Conservation (phyloP, 1,140 invertebrate species). For the Drosophila rufa region DNA sequence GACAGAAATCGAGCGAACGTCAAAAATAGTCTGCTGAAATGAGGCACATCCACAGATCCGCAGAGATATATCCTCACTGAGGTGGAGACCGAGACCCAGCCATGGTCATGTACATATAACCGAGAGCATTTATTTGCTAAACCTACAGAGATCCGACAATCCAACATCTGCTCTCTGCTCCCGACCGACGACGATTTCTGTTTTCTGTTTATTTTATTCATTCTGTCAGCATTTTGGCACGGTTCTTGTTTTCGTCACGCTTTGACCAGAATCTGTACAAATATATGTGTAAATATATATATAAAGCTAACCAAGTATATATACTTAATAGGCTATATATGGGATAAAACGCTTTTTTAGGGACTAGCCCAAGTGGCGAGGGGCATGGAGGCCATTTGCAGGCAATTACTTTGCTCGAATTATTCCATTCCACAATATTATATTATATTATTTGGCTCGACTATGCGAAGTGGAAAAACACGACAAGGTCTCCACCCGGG, state of each 20-base stretch:
- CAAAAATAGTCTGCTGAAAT: constrained; percentile 67
- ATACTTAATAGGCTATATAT: constrained; percentile 27
- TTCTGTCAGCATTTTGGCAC: constrained; percentile 60
- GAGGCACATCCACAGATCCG: constrained; percentile 32
- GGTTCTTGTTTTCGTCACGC: constrained; percentile 65
- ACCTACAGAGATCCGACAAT: constrained; percentile 31
- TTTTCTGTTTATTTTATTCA: constrained; percentile 57
- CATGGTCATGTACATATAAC: constrained; percentile 29
- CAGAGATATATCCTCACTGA: constrained; percentile 18
- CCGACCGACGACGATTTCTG: constrained; percentile 17
- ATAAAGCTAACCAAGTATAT: constrained; percentile 15
- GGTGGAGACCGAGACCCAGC: constrained; percentile 12
- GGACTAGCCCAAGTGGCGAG: neutral
- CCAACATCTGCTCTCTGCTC: constrained; percentile 54
- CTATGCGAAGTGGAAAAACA: constrained; percentile 53
- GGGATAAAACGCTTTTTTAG: constrained; percentile 25
- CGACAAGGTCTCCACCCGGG: constrained; percentile 42
- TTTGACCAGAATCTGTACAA: constrained; percentile 23
- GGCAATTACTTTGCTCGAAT: constrained; percentile 65
- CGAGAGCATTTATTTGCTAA: constrained; percentile 14
- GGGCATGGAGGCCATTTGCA: constrained; percentile 10
- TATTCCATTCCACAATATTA: constrained; percentile 44
- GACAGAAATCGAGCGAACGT: constrained; percentile 44
- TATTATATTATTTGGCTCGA: constrained; percentile 42
- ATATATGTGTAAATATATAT: neutral